A percentile compares a stretch with the other conserved stretches of the same genome.
These are phyloP conservation scores for Heliconius eleuchia DNA, from an alignment of 1,140 invertebrate species.

Conservation along the genomic window DNA sequence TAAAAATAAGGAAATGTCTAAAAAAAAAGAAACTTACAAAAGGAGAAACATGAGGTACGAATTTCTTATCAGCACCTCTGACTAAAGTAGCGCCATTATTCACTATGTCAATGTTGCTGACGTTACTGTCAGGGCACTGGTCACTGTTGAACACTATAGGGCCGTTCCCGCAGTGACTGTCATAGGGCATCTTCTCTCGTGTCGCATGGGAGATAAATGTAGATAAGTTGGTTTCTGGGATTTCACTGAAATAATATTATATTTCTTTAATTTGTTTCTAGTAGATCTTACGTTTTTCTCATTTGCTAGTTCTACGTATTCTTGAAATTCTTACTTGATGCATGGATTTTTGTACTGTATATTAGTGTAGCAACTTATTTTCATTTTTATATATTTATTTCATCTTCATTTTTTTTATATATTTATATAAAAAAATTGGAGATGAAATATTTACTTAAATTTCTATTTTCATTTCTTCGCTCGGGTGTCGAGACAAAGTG, in stretches of 20 bases:
- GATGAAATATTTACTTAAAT: too few relatives aligned
- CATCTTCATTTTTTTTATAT: too few relatives aligned
- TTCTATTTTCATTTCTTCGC: too few relatives aligned
- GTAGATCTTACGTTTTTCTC: neutral
- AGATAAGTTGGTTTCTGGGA: constrained; percentile 38
- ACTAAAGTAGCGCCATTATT: constrained; percentile 43
- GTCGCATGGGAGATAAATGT: constrained; percentile 47
- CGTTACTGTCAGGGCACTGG: constrained; percentile 41
- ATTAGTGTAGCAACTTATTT: too few relatives aligned
- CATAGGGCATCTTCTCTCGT: constrained; percentile 53
- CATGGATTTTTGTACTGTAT: too few relatives aligned
- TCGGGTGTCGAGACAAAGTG: too few relatives aligned
- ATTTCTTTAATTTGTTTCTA: too few relatives aligned
- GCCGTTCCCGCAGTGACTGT: constrained; percentile 62
- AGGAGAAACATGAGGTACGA: constrained; percentile 65
- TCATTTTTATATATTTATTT: too few relatives aligned
- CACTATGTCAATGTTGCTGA: constrained; percentile 39
- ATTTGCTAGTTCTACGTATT: too few relatives aligned
- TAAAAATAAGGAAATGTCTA: neutral
- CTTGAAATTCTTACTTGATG: too few relatives aligned
- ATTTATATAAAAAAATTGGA: too few relatives aligned
- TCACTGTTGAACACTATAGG: constrained; percentile 56
- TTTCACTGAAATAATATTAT: constrained; percentile 47
- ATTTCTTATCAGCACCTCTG: constrained; percentile 48
- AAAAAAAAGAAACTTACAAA: constrained; percentile 55